Evolutionary conservation across 2,888 invertebrate genomes (phyloP).

Genomic region (Spisula solida): DNA sequence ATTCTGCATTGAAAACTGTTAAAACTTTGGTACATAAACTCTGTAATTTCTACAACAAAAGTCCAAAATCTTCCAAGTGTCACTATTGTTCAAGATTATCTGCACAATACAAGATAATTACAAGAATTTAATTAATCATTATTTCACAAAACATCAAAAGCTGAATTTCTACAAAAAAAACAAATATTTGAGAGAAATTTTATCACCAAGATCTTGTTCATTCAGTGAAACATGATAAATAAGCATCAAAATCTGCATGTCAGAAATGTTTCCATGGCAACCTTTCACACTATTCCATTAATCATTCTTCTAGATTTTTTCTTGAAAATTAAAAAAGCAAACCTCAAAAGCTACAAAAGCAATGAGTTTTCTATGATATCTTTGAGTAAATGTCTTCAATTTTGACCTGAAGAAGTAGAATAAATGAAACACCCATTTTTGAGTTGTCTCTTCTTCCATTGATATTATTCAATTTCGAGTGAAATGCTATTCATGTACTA

Average conservation of each 20-base stretch:
- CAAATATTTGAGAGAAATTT: background rate
- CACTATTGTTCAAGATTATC: background rate
- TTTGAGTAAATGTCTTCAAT: too few relatives aligned
- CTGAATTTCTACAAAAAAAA: background rate
- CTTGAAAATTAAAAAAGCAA: background rate
- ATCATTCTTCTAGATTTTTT: background rate
- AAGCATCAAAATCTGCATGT: background rate
- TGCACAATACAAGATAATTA: background rate
- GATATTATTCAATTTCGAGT: too few relatives aligned
- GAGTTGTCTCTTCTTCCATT: too few relatives aligned
- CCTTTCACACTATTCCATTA: background rate
- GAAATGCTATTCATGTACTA: too few relatives aligned
- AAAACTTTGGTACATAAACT: too few relatives aligned
- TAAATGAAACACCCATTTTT: too few relatives aligned
- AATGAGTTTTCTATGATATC: background rate
- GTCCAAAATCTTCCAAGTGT: too few relatives aligned
- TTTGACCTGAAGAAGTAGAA: too few relatives aligned
- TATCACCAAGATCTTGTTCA: too few relatives aligned
- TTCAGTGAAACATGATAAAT: background rate
- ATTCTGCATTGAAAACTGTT: too few relatives aligned
- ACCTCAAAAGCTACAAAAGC: background rate
- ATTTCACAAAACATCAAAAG: slow-evolving; percentile 2
- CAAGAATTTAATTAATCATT: background rate
- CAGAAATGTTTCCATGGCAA: background rate
- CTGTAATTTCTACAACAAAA: too few relatives aligned